Evolutionary conservation across 2,797 vertebrate species (phyloP), one percentile per base, ranked within the genome.

Genomic region (Glossophaga mutica): DNA sequence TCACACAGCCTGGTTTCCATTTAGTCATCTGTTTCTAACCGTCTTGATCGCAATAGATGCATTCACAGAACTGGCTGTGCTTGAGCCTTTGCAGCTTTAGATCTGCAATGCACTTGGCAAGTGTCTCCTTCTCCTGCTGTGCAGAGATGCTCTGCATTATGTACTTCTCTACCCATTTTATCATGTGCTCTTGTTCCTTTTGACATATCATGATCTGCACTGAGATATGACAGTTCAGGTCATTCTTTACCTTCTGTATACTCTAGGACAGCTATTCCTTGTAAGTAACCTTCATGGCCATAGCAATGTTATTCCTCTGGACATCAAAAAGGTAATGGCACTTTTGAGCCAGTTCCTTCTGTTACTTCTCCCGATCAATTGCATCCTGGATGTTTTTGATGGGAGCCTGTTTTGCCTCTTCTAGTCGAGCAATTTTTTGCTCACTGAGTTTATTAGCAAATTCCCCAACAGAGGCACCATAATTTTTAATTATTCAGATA

Each of bases 91-190:
- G 97, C 0, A 96, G 96, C 97, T 99, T 99, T 96, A 99, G 98
- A 97, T 99, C 99, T 84, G 98, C 34, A 97, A 99, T 99, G 98
- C 99, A 99, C 98, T 99, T 99, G 71, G 99, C 98, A 76, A 99
- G 99, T 93, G 99, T 99, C 79, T 99, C 99, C 90, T 99, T 99
- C 96, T 99, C 99, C 99, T 65, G 29, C 62, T 65, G 62, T n/a
- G 62, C 32, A n/a, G 62, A 65, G 14, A n/a, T 16, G 29, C 26
- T 32, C 26, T 29, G 59, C 29, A n/a, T 8, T 14, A 62, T 14
- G 59, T 32, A 29, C 59, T 62, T 62, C 59, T 14, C 62, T 18
- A n/a, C 62, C 29, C 62, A 65, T n/a, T 65, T 65, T 16, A n/a
- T n/a, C 32, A 8, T 3, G 62, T 65, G 62, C 29, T 65, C 62